Evolutionary conservation across 2,797 vertebrate genomes (phyloP).

Genomic region (Clamator glandarius): DNA sequence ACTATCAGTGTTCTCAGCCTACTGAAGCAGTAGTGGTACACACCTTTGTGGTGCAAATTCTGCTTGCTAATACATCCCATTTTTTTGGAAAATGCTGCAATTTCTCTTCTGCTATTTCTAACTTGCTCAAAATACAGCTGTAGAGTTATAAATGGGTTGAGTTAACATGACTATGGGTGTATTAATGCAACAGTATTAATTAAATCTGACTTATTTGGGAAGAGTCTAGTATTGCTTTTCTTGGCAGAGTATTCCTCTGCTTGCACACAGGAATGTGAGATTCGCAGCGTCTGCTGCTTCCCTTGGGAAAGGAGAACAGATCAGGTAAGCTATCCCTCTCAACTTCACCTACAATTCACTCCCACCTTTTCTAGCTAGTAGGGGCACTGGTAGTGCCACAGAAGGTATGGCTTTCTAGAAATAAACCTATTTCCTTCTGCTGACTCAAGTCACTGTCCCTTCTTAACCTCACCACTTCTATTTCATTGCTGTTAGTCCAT

Average conservation of each 20-base stretch:
- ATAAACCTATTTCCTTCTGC: not conserved
- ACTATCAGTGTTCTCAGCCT: not conserved
- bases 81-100: not conserved
- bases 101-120: not conserved
- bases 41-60: not conserved
- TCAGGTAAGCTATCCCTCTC: not conserved
- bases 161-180: not conserved
- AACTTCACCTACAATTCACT: not conserved
- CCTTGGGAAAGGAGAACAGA: not conserved
- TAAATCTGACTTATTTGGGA: not conserved
- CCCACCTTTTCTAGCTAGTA: not conserved
- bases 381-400: not conserved
- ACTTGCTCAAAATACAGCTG: not conserved
- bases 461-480: not conserved
- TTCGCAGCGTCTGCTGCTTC: not conserved
- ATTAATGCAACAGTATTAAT: not conserved
- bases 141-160: not conserved
- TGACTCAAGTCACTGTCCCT: not conserved
- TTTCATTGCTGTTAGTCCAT: fast-evolving
- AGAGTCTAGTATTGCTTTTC: not conserved
- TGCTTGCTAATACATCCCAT: not conserved
- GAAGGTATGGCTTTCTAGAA: not conserved
- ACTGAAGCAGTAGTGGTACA: fast-evolving
- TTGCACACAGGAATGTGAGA: not conserved
- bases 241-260: not conserved